Conservation (phyloP, 2,113 vertebrate genomes). For the Gadus chalcogrammus region DNA sequence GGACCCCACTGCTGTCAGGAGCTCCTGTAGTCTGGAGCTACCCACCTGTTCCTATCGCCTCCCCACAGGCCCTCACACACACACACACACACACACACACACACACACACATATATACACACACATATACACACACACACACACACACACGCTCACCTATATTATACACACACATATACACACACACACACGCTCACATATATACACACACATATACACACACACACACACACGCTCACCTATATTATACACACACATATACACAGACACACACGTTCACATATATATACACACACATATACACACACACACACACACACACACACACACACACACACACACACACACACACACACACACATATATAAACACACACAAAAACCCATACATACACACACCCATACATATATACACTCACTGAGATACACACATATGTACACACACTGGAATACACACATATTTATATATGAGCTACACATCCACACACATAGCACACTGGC, state of each 20-base stretch:
- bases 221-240: too few relatives aligned
- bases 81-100: constrained; percentile 25
- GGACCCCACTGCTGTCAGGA: constrained; percentile 73
- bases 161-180: too few relatives aligned
- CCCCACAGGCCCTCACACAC: constrained; percentile 55
- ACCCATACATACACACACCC: constrained; percentile 32
- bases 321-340: not conserved
- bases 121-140: not conserved
- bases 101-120: constrained; percentile 26
- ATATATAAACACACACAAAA: constrained; percentile 57
- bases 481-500: constrained; percentile 37
- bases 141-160: too few relatives aligned
- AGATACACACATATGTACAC: not conserved
- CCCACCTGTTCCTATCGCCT: constrained; percentile 69
- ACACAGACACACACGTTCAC: constrained; percentile 46
- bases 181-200: constrained; percentile 16
- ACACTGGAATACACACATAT: too few relatives aligned
- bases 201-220: too few relatives aligned
- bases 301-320: not conserved
- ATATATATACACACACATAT: constrained; percentile 40
- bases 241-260: too few relatives aligned
- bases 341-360: not conserved
- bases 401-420: not conserved
- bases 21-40: constrained; percentile 71
- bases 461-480: constrained; percentile 4